Percentiles rank a stretch among this genome's conserved stretches.
phyloP scores from a whole-genome alignment of 2,888 invertebrate species.

The Tetramorium bicarinatum region DNA sequence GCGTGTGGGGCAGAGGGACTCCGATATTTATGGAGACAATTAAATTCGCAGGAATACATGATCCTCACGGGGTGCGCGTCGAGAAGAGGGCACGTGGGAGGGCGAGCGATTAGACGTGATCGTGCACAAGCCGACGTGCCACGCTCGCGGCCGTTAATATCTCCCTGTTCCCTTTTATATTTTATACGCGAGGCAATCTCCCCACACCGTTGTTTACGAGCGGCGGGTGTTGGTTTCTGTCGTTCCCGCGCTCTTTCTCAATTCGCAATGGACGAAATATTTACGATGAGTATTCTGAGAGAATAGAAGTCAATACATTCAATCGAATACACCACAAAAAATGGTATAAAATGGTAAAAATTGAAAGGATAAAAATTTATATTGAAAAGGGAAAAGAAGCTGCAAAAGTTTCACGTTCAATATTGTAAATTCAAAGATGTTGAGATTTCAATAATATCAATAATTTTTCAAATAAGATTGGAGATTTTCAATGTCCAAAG shows the following conservation, averaged over 20 bases:
- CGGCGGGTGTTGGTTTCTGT: conserved; percentile 69
- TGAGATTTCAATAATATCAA: conserved; percentile 67
- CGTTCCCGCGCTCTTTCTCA: conserved; percentile 67
- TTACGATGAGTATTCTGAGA: conserved; percentile 12
- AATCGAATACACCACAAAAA: background rate
- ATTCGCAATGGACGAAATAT: conserved; percentile 41
- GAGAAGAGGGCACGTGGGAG: conserved; percentile 65
- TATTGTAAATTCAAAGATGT: background rate
- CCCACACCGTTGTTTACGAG: conserved; percentile 75
- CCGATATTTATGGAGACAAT: conserved; percentile 83
- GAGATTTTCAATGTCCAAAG: background rate
- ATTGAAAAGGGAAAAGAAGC: background rate
- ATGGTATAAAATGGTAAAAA: background rate
- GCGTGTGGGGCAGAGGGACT: conserved; percentile 56
- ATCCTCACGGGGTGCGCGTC: conserved; percentile 63
- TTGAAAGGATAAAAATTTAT: background rate
- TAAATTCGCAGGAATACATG: conserved; percentile 80
- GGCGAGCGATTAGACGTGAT: conserved; percentile 57
- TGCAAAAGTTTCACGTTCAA: background rate
- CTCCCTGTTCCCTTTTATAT: conserved; percentile 75
- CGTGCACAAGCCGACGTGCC: conserved; percentile 61
- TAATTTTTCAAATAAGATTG: background rate
- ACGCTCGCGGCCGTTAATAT: conserved; percentile 72
- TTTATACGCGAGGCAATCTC: conserved; percentile 75
- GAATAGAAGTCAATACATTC: background rate